Evolutionary conservation across 2,797 vertebrate genomes (phyloP), one percentile per base, ranked within the genome.

Genomic region (Clarias fuscus): DNA sequence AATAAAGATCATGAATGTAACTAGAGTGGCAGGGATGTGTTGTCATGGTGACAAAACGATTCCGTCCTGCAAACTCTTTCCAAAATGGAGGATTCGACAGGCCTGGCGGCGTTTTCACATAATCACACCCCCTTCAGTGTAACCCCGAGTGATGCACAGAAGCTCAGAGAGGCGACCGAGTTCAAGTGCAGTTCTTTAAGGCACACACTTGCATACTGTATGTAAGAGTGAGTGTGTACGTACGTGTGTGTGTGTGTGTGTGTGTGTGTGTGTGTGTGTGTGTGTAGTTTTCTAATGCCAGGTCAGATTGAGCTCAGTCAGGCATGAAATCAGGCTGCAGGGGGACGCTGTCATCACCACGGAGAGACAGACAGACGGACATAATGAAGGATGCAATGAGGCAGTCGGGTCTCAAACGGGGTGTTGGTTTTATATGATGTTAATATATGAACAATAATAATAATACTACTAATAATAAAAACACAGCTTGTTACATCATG

Each of bases 231-330:
- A 30, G 77, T 48, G 85, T 58, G 71, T 17, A 80, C 24, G 48
- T 48, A 86, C 82, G 89, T 87, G 84, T 53, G 88, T 88, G 92
- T 91, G 86, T 83, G 89, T 87, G 84, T 53, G 88, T 33, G 33
- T 33, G 56, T 1, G 67, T 30, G 77, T 48, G 85, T 58, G 71
- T 17, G 81, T 30, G 61, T 48, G 86, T 83, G 89, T 87, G 84
- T 53, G 88, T 88, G 92, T 91, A 91, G 92, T 91, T 94, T 93
- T 93, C 90, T 89, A 73, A 91, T 88, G 33, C 2, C 48, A 86
- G 93, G 92, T 93, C 92, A 95, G 94, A 93, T 91, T 92, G 93
- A 91, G 92, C 91, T 93, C 91, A 93, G 91, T 91, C 92, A 91
- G 90, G 92, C 93, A 86, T 93, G 90, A 92, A 93, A 94, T 93